phyloP scores from a whole-genome alignment of 2,113 vertebrate genomes.

The Ceuthmochares aereus region DNA sequence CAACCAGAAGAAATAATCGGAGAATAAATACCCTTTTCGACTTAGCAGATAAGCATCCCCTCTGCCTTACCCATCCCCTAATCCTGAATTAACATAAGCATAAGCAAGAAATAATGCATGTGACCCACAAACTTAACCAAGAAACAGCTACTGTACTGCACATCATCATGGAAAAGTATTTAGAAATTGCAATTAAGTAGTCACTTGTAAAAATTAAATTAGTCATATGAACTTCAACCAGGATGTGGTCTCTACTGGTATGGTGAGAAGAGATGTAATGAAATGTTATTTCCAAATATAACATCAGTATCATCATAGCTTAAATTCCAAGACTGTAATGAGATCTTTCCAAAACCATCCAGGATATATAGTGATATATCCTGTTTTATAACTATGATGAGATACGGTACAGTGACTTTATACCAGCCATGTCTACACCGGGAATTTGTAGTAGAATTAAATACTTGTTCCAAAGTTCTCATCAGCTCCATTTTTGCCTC shows the following conservation, averaged over 20 bases:
- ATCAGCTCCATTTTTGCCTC: not conserved
- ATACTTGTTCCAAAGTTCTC: not conserved
- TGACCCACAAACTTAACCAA: not conserved
- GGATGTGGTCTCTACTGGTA: slow-evolving; percentile 49
- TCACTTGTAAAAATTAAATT: slow-evolving; percentile 39
- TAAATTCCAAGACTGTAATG: slow-evolving; percentile 14
- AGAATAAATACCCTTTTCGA: not conserved
- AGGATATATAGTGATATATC: not conserved
- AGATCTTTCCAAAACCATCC: slow-evolving; percentile 1
- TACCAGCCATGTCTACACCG: rapidly evolving
- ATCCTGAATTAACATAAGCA: not conserved
- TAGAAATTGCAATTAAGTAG: slow-evolving; percentile 6
- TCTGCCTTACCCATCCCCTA: not conserved
- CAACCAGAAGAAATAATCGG: not conserved
- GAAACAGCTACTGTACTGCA: not conserved
- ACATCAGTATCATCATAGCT: not conserved
- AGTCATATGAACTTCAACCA: slow-evolving; percentile 48
- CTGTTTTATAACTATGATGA: not conserved
- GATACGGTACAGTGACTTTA: not conserved
- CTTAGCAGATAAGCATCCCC: not conserved
- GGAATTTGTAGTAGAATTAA: not conserved
- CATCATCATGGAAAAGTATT: slow-evolving; percentile 14
- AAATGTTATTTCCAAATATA: slow-evolving; percentile 44
- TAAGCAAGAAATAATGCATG: not conserved
- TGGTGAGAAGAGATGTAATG: not conserved